These are phyloP conservation scores for Cataglyphis livida DNA, from an alignment of 2,888 invertebrate species.

Conservation along the genomic window DNA sequence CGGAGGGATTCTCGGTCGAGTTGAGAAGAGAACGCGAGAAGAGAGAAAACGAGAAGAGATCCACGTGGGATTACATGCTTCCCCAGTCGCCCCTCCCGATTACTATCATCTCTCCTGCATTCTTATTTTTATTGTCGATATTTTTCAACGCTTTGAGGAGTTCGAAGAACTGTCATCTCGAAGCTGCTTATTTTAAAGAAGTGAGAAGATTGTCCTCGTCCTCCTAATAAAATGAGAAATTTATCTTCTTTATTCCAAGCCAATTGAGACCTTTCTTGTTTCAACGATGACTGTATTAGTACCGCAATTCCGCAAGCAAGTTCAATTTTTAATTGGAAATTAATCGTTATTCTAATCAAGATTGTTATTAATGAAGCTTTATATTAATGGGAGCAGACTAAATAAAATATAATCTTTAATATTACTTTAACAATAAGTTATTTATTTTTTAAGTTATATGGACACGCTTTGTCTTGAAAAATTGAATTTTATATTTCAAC, in stretches of 20 bases:
- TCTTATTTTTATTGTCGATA: not conserved
- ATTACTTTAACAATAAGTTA: no score
- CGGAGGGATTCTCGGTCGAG: not conserved
- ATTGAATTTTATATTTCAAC: no score
- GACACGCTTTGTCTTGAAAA: no score
- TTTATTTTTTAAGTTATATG: no score
- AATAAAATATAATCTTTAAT: no score
- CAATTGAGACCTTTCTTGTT: not conserved
- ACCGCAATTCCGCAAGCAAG: not conserved
- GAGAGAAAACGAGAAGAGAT: slow-evolving; percentile 17
- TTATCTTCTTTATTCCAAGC: not conserved
- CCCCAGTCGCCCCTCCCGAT: slow-evolving; percentile 4
- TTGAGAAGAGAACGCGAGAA: not conserved
- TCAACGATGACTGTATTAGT: not conserved
- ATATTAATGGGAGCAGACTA: no score
- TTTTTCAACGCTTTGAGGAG: not conserved
- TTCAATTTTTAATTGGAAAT: no score
- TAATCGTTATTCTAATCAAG: no score
- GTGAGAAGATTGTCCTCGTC: not conserved
- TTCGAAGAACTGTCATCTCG: not conserved
- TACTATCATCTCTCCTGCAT: not conserved
- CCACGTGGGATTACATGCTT: slow-evolving; percentile 8
- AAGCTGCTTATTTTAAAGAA: not conserved
- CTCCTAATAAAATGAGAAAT: not conserved
- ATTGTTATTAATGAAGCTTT: no score